phyloP scores from a whole-genome alignment of 2,888 invertebrate species.

The Chirona hameri region DNA sequence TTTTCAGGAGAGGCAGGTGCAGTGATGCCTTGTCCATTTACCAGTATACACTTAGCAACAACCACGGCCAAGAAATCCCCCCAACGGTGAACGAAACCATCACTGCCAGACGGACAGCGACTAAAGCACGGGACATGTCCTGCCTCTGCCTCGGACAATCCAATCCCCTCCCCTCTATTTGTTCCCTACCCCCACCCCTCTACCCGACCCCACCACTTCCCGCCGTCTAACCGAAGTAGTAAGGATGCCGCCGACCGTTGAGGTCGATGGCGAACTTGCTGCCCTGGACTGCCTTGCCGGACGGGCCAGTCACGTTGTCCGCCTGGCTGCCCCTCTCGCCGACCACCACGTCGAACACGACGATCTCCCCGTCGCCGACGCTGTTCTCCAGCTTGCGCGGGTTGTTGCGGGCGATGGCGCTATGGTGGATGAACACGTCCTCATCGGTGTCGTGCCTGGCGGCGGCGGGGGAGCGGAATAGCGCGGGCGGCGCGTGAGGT shows the following conservation, averaged over 20 bases:
- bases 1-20: too few relatives aligned
- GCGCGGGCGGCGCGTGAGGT: background rate
- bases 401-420: slow-evolving; percentile 96
- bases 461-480: background rate
- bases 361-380: slow-evolving; percentile 96
- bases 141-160: too few relatives aligned
- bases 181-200: too few relatives aligned
- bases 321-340: slow-evolving; percentile 98
- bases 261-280: slow-evolving; percentile 95
- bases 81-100: too few relatives aligned
- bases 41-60: too few relatives aligned
- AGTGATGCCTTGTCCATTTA: too few relatives aligned
- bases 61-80: too few relatives aligned
- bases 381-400: slow-evolving; percentile 97
- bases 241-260: slow-evolving; percentile 53
- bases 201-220: background rate
- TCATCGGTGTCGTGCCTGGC: slow-evolving; percentile 93
- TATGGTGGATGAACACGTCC: slow-evolving; percentile 97
- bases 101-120: too few relatives aligned
- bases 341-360: slow-evolving; percentile 97
- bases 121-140: too few relatives aligned
- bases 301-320: slow-evolving; percentile 95
- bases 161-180: too few relatives aligned
- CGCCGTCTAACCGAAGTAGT: slow-evolving; percentile 36
- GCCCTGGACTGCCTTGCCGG: slow-evolving; percentile 79